A percentile compares a stretch with the other conserved stretches of the same genome.
Conservation (phyloP, 2,113 vertebrate species). For the Macrotis lagotis region DNA sequence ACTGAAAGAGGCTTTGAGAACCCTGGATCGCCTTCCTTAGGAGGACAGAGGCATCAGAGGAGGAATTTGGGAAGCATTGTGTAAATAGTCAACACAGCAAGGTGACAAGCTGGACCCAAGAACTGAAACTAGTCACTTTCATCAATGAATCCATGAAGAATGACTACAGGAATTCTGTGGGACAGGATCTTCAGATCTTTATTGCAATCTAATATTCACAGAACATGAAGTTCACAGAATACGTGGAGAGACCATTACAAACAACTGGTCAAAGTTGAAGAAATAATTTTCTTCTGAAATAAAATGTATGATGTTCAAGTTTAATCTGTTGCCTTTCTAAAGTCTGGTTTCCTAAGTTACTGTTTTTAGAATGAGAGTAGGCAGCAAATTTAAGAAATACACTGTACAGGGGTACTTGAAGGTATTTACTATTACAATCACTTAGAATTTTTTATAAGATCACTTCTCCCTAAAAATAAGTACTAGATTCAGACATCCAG, state of each 20-base stretch:
- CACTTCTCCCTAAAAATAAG: not conserved
- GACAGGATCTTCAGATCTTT: not conserved
- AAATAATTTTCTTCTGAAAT: not conserved
- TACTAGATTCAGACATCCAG: not conserved
- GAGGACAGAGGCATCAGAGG: not conserved
- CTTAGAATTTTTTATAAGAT: not conserved
- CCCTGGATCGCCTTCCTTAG: not conserved
- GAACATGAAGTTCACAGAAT: not conserved
- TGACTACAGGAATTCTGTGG: not conserved
- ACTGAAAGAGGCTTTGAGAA: not conserved
- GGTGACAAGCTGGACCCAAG: not conserved
- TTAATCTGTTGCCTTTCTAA: not conserved
- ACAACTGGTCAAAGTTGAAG: not conserved
- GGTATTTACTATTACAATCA: not conserved
- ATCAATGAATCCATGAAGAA: not conserved
- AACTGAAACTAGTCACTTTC: not conserved
- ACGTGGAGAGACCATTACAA: not conserved
- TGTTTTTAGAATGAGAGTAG: not conserved
- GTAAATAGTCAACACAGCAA: not conserved
- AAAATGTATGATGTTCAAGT: not conserved
- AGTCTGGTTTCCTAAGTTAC: not conserved
- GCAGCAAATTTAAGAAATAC: not conserved
- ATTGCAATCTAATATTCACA: not conserved
- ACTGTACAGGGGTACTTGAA: not conserved
- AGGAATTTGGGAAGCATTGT: not conserved